Evolutionary conservation across 2,888 invertebrate genomes (phyloP).

Genomic region (Hirtodrosophila duncani): DNA sequence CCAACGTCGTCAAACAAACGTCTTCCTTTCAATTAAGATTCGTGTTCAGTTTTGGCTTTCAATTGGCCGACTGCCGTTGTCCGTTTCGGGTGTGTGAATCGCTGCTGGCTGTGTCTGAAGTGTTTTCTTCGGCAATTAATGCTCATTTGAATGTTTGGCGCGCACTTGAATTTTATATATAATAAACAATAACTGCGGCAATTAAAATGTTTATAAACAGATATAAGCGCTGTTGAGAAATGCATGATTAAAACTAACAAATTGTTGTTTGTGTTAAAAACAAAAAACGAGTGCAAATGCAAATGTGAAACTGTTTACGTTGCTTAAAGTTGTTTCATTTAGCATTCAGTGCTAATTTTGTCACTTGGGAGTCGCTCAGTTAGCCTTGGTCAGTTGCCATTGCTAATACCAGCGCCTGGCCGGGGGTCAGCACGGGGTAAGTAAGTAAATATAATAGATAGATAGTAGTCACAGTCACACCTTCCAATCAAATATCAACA

Average conservation of each 20-base stretch:
- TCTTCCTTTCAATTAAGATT: too few relatives aligned
- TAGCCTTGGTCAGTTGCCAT: constrained; percentile 7
- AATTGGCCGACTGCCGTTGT: constrained; percentile 19
- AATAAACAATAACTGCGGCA: constrained; percentile 35
- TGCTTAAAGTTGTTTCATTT: constrained; percentile 14
- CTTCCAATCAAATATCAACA: too few relatives aligned
- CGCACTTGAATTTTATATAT: too few relatives aligned
- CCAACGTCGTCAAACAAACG: constrained; percentile 12
- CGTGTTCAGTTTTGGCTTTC: constrained; percentile 19
- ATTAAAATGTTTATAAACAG: constrained; percentile 44
- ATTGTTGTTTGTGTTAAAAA: constrained; percentile 4
- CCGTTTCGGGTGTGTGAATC: constrained; percentile 11
- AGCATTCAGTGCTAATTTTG: constrained; percentile 44
- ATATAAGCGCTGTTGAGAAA: constrained; percentile 12
- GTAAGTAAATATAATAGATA: constrained; percentile 7
- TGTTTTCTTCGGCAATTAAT: background rate
- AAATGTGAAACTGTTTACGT: constrained; percentile 37
- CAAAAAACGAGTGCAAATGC: constrained; percentile 35
- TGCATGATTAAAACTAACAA: constrained; percentile 17
- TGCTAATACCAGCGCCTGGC: background rate
- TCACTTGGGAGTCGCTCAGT: constrained; percentile 36
- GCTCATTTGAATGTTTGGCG: constrained; percentile 25
- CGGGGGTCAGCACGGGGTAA: background rate
- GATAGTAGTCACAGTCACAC: constrained; percentile 11
- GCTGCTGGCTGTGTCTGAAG: too few relatives aligned